Evolutionary conservation across 2,113 vertebrate genomes (phyloP).

Genomic region (Myiozetetes cayanensis): DNA sequence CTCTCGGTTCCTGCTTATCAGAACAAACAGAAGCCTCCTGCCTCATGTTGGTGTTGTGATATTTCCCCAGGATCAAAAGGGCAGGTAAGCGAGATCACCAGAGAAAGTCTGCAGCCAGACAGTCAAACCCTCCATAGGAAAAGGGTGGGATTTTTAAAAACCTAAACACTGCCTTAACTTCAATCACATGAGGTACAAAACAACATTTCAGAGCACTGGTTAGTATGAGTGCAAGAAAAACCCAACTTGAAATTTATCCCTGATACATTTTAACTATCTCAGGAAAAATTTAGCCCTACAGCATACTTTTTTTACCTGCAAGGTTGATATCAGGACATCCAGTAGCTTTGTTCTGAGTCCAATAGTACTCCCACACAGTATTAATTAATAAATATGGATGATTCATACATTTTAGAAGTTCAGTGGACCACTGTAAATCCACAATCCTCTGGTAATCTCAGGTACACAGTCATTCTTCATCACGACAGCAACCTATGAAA

Average conservation of each 20-base stretch:
- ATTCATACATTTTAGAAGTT: not conserved
- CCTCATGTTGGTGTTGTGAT: accelerated
- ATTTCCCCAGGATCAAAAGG: not conserved
- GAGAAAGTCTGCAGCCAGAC: not conserved
- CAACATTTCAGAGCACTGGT: not conserved
- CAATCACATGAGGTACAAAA: not conserved
- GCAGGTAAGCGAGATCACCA: not conserved
- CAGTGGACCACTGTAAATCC: conserved; percentile 1
- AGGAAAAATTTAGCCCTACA: not conserved
- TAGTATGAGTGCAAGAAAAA: not conserved
- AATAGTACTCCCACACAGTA: not conserved
- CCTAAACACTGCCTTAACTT: not conserved
- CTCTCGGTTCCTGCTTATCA: not conserved
- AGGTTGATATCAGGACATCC: not conserved
- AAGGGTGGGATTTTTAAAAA: not conserved
- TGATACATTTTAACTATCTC: not conserved
- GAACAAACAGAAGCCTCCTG: not conserved
- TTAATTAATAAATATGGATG: not conserved
- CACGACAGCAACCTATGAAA: not conserved
- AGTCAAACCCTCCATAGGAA: not conserved
- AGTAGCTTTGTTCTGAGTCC: not conserved
- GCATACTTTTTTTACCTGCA: not conserved
- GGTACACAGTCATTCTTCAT: not conserved
- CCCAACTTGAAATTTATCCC: not conserved
- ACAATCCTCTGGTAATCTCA: conserved; percentile 11